Percentiles rank a stretch among this genome's conserved stretches.
phyloP scores from a whole-genome alignment of 2,113 vertebrate species.

The Anser cygnoides region DNA sequence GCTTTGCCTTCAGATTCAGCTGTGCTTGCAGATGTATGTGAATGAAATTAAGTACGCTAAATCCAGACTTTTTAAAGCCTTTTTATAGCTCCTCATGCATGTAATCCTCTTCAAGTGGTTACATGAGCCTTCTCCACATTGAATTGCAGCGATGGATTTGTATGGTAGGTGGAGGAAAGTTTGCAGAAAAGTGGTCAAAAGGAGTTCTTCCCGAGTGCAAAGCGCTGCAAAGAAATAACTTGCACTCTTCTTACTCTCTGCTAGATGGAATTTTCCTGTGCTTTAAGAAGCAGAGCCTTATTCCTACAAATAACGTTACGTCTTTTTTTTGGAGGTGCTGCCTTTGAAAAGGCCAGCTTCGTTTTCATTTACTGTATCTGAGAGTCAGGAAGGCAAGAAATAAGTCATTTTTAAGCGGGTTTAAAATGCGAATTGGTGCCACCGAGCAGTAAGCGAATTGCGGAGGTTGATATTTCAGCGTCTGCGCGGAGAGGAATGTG shows the following conservation, averaged over 20 bases:
- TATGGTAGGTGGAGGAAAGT: not conserved
- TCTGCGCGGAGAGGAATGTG: rapidly evolving
- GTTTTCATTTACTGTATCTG: not conserved
- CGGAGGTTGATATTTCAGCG: rapidly evolving
- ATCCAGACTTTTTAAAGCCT: not conserved
- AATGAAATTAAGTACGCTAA: not conserved
- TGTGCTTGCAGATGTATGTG: not conserved
- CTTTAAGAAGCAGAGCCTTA: rapidly evolving
- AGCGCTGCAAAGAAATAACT: no score
- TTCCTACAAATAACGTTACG: not conserved
- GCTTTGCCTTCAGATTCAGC: not conserved
- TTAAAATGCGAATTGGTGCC: not conserved
- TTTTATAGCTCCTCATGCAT: not conserved
- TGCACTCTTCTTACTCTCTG: not conserved
- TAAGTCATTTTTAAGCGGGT: not conserved
- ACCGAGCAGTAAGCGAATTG: not conserved
- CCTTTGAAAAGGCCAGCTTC: not conserved
- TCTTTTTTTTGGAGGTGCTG: not conserved
- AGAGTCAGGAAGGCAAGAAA: not conserved
- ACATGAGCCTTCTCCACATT: rapidly evolving
- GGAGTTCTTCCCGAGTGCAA: not conserved
- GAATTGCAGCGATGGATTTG: not conserved
- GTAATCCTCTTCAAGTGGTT: not conserved
- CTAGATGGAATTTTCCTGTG: not conserved
- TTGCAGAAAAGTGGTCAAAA: not conserved